Base-by-base conservation (phyloP, 2,888 invertebrate species). In the Nycteola revayana region DNA sequence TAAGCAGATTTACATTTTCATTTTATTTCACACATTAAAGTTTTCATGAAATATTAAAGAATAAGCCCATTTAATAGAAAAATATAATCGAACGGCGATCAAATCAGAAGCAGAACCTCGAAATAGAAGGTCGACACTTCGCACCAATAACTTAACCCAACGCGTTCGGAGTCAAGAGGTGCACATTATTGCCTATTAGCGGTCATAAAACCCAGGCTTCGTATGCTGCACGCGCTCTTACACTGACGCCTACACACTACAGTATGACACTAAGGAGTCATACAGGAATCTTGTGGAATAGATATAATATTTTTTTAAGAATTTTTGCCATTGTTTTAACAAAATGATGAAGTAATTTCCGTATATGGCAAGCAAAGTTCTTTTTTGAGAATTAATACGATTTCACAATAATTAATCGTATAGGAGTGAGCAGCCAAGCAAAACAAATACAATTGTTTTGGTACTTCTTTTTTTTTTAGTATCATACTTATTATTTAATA, bases 171-270 rank as follows among this genome's bases (percentile, higher is more conserved):
- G 70, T 71, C 66, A 66, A 67, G 55, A 75, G 71, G 66, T 70
- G 67, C 68, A 60, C 65, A 66, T 75, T 75, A 75, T 66, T 61
- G 63, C 52, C 71, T 64, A 75, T 77, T 76, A 77, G 60, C 52
- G 60, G 59, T 60, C 73, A 70, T 77, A 75, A 74, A 75, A 66
- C 58, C 67, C 64, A 60, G 2, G 21, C 21, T 7, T 14, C 14
- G 14, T 62, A 63, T 65, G 65, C 55, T 59, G 57, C 60, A 57
- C 66, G 55, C 53, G 46, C 53, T 42, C 51, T 42, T 43, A 50
- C 55, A 54, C 52, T 52, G 56, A 49, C 50, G 52, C 73, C 71
- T 37, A 57, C 49, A 42, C 45, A 54, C 56, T 49, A 50, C 58
- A 51, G 49, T 50, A 49, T 26, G 53, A 41, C 47, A 35, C 44